Evolutionary conservation across 2,113 vertebrate genomes (phyloP).

Genomic region (Ceyx cyanopectus): DNA sequence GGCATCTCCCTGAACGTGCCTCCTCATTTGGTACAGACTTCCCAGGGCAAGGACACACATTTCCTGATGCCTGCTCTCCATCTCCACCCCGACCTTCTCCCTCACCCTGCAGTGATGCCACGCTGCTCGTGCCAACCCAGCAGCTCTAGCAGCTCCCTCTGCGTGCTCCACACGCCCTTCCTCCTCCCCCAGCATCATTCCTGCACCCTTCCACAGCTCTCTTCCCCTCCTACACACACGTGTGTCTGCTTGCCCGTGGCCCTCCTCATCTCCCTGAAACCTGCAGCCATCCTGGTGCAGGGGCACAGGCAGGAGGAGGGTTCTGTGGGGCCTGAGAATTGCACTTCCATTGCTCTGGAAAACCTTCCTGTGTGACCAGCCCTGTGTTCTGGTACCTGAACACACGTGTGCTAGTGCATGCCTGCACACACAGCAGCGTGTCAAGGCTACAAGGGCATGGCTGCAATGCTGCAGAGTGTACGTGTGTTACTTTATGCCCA

Average conservation of each 20-base stretch:
- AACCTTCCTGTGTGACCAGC: background rate
- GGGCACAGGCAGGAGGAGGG: background rate
- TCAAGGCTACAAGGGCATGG: background rate
- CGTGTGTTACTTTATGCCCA: background rate
- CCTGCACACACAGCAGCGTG: background rate
- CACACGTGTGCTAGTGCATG: background rate
- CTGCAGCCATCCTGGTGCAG: background rate
- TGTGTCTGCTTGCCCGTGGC: background rate
- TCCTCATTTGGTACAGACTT: background rate
- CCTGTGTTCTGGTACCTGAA: background rate
- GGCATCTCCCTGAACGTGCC: background rate
- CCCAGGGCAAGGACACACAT: background rate
- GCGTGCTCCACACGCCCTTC: background rate
- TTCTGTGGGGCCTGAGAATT: background rate
- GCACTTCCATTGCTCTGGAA: background rate
- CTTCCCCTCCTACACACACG: background rate
- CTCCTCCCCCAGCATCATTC: background rate
- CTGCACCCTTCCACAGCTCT: background rate
- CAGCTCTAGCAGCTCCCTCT: background rate
- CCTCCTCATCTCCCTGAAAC: background rate
- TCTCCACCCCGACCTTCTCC: background rate
- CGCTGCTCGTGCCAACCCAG: background rate
- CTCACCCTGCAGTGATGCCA: background rate
- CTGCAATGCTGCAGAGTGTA: background rate
- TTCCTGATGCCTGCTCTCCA: background rate